Evolutionary conservation across 1,140 invertebrate species (phyloP).

Genomic region (Drosophila navojoa): DNA sequence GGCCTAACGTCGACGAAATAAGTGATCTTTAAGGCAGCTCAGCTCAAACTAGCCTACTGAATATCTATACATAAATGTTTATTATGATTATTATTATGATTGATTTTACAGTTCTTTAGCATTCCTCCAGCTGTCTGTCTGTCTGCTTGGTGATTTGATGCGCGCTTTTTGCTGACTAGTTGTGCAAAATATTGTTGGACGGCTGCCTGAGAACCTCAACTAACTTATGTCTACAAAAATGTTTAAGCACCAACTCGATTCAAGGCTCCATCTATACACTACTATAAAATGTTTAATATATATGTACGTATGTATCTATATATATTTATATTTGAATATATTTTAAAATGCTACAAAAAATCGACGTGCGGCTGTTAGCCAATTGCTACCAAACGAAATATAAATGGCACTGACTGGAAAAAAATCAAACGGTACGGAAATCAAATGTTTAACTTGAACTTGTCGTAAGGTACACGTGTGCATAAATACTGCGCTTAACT

Average conservation of each 20-base stretch:
- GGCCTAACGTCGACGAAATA: constrained; percentile 46
- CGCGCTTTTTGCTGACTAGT: constrained; percentile 69
- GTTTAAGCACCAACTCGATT: constrained; percentile 75
- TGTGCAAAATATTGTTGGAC: constrained; percentile 67
- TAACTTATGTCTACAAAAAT: constrained; percentile 51
- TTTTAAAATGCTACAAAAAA: constrained; percentile 38
- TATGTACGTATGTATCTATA: constrained; percentile 1
- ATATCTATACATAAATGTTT: constrained; percentile 1
- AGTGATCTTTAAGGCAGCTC: constrained; percentile 71
- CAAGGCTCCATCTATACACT: constrained; percentile 59
- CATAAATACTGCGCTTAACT: constrained; percentile 73
- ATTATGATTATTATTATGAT: constrained; percentile 15
- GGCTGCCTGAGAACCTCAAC: constrained; percentile 59
- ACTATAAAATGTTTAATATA: constrained; percentile 5
- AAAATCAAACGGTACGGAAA: constrained; percentile 69
- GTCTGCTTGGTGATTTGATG: constrained; percentile 20
- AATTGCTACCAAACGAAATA: constrained; percentile 22
- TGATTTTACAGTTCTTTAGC: constrained; percentile 37
- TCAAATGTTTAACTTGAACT: constrained; percentile 48
- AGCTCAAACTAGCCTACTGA: constrained; percentile 43
- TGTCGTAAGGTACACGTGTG: constrained; percentile 77
- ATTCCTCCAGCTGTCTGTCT: constrained; percentile 47
- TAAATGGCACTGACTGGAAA: constrained; percentile 79
- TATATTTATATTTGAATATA: constrained; percentile 2
- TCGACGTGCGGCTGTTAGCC: constrained; percentile 12